phyloP scores from a whole-genome alignment of 2,797 vertebrate genomes.

The Rhadinocentrus ornatus region DNA sequence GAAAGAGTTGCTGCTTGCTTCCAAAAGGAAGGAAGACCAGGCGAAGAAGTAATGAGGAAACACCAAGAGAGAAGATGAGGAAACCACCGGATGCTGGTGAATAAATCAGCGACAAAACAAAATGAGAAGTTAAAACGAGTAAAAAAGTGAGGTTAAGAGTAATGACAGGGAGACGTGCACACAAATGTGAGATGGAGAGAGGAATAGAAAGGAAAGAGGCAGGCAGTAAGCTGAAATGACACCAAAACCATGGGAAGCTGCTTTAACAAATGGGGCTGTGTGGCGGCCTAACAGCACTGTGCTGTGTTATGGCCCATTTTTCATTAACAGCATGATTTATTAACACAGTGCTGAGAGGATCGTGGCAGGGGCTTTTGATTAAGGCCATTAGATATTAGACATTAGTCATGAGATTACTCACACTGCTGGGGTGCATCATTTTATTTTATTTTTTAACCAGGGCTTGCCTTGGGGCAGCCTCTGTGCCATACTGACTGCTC shows the following conservation, averaged over 20 bases:
- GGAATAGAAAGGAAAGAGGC: conserved; percentile 1
- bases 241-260: conserved; percentile 57
- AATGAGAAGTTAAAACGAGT: conserved; percentile 22
- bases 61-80: neutral
- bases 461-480: conserved; percentile 36
- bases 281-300: conserved; percentile 42
- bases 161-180: neutral
- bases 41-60: neutral
- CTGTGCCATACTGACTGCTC: conserved; percentile 39
- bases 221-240: conserved; percentile 37
- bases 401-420: conserved; percentile 67
- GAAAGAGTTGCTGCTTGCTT: neutral
- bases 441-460: conserved; percentile 7
- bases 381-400: conserved; percentile 71
- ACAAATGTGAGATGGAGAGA: conserved; percentile 1
- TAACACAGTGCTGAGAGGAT: conserved; percentile 55
- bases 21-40: neutral
- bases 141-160: conserved; percentile 29
- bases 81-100: neutral
- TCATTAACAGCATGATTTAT: conserved; percentile 72
- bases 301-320: conserved; percentile 59
- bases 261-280: conserved; percentile 60
- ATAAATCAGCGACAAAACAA: conserved; percentile 28
- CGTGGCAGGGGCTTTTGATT: conserved; percentile 67
- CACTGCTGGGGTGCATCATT: conserved; percentile 47